Evolutionary conservation across 2,113 vertebrate species (phyloP).

Genomic region (Lanius ludovicianus): DNA sequence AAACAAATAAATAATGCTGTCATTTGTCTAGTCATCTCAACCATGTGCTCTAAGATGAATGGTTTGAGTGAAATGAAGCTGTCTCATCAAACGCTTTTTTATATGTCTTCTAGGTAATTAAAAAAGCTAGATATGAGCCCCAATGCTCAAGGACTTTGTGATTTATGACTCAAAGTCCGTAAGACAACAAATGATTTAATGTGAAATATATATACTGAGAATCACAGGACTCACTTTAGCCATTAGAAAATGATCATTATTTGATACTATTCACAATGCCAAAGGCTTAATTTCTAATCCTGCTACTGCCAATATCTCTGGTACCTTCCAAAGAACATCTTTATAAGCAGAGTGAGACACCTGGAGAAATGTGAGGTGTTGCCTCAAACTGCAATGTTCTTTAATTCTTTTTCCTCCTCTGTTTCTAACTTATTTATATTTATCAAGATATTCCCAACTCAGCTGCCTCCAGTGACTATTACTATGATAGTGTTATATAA

Average conservation of each 20-base stretch:
- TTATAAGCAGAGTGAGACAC: neutral
- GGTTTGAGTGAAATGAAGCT: neutral
- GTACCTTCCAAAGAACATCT: neutral
- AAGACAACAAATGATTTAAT: constrained; percentile 1
- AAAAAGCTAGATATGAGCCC: neutral
- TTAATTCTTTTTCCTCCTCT: neutral
- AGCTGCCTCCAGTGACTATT: neutral
- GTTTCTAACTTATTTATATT: neutral
- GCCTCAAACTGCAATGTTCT: neutral
- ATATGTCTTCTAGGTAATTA: neutral
- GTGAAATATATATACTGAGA: neutral
- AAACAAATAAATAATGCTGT: neutral
- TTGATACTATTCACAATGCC: neutral
- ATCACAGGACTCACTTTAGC: neutral
- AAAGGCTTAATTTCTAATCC: neutral
- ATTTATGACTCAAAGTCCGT: neutral
- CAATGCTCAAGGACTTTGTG: neutral
- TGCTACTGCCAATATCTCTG: neutral
- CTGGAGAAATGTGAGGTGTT: neutral
- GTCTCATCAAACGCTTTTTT: neutral
- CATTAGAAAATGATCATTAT: neutral
- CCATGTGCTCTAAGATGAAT: neutral
- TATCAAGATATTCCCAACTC: neutral
- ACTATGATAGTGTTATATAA: neutral
- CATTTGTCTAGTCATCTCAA: neutral